phyloP scores from a whole-genome alignment of 2,797 vertebrate genomes.

The Etheostoma nigrum region DNA sequence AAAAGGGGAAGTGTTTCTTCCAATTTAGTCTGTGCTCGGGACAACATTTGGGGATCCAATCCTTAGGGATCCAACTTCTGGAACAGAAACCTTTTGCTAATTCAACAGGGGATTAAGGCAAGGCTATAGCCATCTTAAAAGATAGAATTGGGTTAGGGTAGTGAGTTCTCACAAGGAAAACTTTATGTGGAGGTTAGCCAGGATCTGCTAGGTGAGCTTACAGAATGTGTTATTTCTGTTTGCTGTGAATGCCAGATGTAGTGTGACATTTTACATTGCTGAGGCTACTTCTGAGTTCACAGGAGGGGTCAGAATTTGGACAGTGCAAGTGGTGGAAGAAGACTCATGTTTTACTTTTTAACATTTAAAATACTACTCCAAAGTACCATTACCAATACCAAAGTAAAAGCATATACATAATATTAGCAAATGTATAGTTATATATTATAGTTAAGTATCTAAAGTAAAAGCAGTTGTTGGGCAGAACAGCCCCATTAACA shows the following conservation, averaged over 20 bases:
- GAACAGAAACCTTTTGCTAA: constrained; percentile 74
- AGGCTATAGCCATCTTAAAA: constrained; percentile 74
- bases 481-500: too few species aligned
- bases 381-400: neutral
- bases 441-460: neutral
- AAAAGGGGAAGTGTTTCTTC: constrained; percentile 33
- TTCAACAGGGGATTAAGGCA: constrained; percentile 75
- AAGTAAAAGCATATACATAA: too few species aligned
- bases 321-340: neutral
- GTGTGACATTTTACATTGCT: constrained; percentile 31
- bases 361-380: neutral
- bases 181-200: constrained; percentile 59
- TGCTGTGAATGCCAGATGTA: constrained; percentile 34
- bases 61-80: constrained; percentile 74
- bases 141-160: constrained; percentile 78
- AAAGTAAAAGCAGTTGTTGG: neutral
- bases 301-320: constrained; percentile 2
- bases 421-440: too few species aligned
- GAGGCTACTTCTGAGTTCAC: constrained; percentile 7
- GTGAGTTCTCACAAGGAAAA: constrained; percentile 68
- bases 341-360: neutral
- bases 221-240: constrained; percentile 18
- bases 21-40: constrained; percentile 54
- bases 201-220: constrained; percentile 46
- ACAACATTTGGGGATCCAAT: constrained; percentile 62